Evolutionary conservation across 2,888 invertebrate genomes (phyloP).

Genomic region (Morpho achilles): DNA sequence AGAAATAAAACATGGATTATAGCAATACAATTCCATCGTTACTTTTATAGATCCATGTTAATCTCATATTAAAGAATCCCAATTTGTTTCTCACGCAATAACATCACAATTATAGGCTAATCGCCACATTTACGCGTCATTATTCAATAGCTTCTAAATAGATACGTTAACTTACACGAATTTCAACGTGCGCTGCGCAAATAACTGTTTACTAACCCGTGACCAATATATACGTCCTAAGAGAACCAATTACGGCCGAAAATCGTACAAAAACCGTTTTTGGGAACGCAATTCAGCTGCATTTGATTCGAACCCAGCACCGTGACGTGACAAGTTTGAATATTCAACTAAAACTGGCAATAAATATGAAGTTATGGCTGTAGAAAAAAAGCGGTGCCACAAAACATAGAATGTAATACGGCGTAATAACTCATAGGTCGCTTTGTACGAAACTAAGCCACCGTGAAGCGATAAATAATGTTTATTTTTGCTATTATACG

Average conservation of each 20-base stretch:
- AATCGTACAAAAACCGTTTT: slow-evolving; percentile 3
- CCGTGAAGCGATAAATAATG: slow-evolving; percentile 79
- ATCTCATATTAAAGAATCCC: not conserved
- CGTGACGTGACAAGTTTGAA: slow-evolving; percentile 70
- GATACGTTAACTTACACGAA: slow-evolving; percentile 13
- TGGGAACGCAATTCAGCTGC: slow-evolving; percentile 10
- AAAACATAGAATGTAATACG: slow-evolving; percentile 72
- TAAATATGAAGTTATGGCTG: slow-evolving; percentile 74
- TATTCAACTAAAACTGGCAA: slow-evolving; percentile 72
- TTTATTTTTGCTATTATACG: slow-evolving; percentile 79
- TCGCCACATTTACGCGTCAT: slow-evolving; percentile 11
- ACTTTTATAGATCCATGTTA: no score
- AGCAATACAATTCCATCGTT: no score
- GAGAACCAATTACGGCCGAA: not conserved
- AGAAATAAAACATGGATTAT: no score
- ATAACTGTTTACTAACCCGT: not conserved
- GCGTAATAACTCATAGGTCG: slow-evolving; percentile 74
- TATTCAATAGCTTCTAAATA: slow-evolving; percentile 15
- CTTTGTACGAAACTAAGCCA: slow-evolving; percentile 76
- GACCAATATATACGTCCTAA: not conserved
- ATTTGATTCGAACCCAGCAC: slow-evolving; percentile 52
- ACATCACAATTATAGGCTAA: slow-evolving; percentile 15
- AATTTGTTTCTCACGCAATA: slow-evolving; percentile 16
- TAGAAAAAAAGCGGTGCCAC: slow-evolving; percentile 66
- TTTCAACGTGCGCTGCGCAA: slow-evolving; percentile 12